A percentile compares a stretch with the other conserved stretches of the same genome.
Evolutionary conservation across 2,888 invertebrate species (phyloP).

Genomic region (Sphaerophoria rueppellii): DNA sequence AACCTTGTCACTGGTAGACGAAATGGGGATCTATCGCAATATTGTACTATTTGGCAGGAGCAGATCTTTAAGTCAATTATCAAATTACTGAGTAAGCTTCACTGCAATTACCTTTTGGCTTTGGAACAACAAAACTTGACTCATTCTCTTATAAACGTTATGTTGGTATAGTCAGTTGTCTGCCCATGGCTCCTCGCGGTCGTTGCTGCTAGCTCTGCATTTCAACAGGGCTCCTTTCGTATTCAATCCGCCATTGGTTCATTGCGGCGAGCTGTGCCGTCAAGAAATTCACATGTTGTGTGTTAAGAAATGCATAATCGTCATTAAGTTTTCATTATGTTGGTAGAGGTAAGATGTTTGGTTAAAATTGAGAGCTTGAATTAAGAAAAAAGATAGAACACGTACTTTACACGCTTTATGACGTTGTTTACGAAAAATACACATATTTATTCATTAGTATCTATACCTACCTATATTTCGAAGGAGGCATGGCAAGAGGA

Average conservation of each 20-base stretch:
- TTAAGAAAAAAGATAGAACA: conserved; percentile 21
- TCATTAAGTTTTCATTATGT: not conserved
- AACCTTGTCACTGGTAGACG: conserved; percentile 9
- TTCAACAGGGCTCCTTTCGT: conserved; percentile 25
- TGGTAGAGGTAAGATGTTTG: not conserved
- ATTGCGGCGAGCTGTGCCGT: conserved; percentile 29
- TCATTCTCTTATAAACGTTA: not conserved
- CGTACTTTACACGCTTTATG: too few relatives aligned
- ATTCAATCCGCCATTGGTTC: conserved; percentile 18
- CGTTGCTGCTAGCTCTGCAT: conserved; percentile 27
- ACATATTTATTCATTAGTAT: too few relatives aligned
- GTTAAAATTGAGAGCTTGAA: conserved; percentile 26
- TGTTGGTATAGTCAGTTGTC: too few relatives aligned
- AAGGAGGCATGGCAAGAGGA: too few relatives aligned
- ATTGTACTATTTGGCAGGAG: conserved; percentile 59
- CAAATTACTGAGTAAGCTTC: conserved; percentile 65
- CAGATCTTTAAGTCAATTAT: conserved; percentile 64
- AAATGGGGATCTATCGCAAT: conserved; percentile 50
- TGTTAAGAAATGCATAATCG: conserved; percentile 29
- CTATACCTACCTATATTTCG: too few relatives aligned
- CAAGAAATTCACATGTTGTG: conserved; percentile 32
- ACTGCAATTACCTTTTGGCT: conserved; percentile 57
- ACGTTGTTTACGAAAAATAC: too few relatives aligned
- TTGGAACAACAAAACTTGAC: not conserved
- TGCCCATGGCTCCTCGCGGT: too few relatives aligned